Conservation (phyloP, 2,797 vertebrate species). For the Pipistrellus pipistrellus region DNA sequence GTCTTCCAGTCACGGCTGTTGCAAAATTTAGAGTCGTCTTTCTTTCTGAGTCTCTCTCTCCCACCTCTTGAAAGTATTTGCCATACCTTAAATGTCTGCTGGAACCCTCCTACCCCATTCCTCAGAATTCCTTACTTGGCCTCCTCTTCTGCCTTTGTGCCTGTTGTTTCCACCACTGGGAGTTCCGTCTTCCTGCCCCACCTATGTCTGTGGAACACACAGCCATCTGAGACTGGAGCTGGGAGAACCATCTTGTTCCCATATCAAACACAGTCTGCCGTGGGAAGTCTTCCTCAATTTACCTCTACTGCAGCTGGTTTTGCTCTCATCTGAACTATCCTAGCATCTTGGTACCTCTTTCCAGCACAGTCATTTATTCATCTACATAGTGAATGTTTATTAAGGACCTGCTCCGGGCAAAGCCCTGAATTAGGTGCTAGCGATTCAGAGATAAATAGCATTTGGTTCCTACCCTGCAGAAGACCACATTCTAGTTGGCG, state of each 20-base stretch:
- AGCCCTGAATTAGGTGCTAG: constrained; percentile 36
- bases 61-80: constrained; percentile 43
- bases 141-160: constrained; percentile 39
- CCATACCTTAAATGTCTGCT: constrained; percentile 32
- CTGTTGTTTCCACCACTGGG: not conserved
- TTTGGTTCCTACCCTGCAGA: not conserved
- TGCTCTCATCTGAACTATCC: not conserved
- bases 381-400: constrained; percentile 21
- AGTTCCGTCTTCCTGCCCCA: not conserved
- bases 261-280: not conserved
- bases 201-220: constrained; percentile 26
- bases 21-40: constrained; percentile 71
- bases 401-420: not conserved
- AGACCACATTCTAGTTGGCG: not conserved
- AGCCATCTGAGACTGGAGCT: not conserved
- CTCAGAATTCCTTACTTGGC: constrained; percentile 46
- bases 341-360: constrained; percentile 34
- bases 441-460: constrained; percentile 22
- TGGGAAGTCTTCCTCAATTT: constrained; percentile 52
- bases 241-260: not conserved
- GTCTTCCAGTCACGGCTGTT: constrained; percentile 77
- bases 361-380: not conserved
- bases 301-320: not conserved
- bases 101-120: constrained; percentile 5
- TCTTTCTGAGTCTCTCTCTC: constrained; percentile 53